Evolutionary conservation across 1,140 invertebrate genomes (phyloP).

Genomic region (Ceratosolen solmsi): DNA sequence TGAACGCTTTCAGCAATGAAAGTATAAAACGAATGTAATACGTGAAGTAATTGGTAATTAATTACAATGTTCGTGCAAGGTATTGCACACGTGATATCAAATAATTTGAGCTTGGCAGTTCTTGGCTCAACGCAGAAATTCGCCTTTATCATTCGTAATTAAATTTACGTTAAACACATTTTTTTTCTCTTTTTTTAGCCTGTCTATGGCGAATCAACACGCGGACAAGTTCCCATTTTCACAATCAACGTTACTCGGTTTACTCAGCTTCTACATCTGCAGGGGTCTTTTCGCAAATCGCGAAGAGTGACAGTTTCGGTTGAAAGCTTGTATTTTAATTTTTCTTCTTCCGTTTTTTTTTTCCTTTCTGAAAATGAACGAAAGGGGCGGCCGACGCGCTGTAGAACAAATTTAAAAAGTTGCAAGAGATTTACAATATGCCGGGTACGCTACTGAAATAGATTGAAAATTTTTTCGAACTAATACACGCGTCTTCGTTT

Average conservation of each 20-base stretch:
- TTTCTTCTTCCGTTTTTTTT: too few relatives aligned
- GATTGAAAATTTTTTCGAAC: neutral
- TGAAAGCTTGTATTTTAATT: neutral
- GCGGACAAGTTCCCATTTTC: neutral
- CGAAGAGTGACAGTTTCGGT: neutral
- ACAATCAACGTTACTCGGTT: neutral
- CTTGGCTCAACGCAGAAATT: too few relatives aligned
- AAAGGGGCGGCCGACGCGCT: neutral
- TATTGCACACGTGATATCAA: neutral
- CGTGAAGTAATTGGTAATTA: neutral
- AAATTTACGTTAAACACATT: neutral
- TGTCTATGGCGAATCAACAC: neutral
- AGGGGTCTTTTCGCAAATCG: neutral
- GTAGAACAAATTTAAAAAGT: neutral
- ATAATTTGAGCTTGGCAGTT: neutral
- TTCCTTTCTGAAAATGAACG: too few relatives aligned
- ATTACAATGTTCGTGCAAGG: neutral
- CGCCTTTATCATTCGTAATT: neutral
- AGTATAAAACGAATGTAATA: neutral
- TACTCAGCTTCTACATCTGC: neutral
- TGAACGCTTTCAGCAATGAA: neutral
- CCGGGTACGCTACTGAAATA: neutral
- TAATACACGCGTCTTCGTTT: neutral
- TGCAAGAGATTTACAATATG: neutral
- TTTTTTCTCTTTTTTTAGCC: neutral